A percentile compares a stretch with the other conserved stretches of the same genome.
These are phyloP conservation scores for Gobio occitaniae DNA, from an alignment of 2,797 vertebrate genomes.

Conservation along the genomic window DNA sequence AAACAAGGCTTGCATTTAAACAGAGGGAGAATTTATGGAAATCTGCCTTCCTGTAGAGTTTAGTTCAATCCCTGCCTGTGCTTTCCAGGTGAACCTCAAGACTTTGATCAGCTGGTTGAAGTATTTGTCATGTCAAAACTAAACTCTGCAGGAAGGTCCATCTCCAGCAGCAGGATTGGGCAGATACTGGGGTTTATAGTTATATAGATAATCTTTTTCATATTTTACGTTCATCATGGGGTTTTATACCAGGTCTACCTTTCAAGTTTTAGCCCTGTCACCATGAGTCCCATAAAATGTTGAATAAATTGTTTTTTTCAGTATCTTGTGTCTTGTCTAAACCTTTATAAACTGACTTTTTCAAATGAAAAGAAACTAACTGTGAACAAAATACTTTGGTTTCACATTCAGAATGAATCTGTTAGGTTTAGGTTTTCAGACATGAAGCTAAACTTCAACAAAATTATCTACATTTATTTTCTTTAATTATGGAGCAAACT, in stretches of 20 bases:
- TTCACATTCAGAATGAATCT: neutral
- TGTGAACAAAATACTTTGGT: neutral
- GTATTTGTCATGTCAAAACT: neutral
- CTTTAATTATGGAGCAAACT: neutral
- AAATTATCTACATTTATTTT: neutral
- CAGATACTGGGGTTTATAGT: constrained; percentile 3
- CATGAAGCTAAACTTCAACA: neutral
- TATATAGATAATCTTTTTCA: neutral
- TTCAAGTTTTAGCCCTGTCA: constrained; percentile 32
- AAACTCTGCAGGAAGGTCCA: neutral
- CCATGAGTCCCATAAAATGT: constrained; percentile 15
- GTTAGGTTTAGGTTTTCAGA: neutral
- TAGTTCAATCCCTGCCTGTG: neutral
- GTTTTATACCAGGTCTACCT: constrained; percentile 34
- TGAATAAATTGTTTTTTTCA: constrained; percentile 29
- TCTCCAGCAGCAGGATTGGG: neutral
- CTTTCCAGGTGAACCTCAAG: neutral
- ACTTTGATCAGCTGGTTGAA: neutral
- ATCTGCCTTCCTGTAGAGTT: neutral
- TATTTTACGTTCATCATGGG: constrained; percentile 22
- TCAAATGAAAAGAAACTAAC: neutral
- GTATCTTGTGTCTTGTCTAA: constrained; percentile 1
- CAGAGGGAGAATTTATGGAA: neutral
- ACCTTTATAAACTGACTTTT: neutral
- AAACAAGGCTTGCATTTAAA: neutral